Evolutionary conservation across 1,140 invertebrate genomes (phyloP).

Genomic region (silkworm (Bombyx mori)): DNA sequence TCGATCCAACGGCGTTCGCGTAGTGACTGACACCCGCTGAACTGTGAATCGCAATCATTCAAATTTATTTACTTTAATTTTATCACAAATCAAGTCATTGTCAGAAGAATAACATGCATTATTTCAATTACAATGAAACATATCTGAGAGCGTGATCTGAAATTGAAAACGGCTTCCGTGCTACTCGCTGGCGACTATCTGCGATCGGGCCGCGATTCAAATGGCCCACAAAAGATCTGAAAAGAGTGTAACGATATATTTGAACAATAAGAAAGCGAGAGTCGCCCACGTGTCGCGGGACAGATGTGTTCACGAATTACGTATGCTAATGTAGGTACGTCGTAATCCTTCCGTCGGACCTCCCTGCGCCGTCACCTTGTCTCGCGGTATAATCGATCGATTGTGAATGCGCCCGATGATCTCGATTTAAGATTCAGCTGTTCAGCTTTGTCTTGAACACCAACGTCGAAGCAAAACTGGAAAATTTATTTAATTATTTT

Average conservation of each 20-base stretch:
- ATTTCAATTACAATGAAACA: conserved; percentile 16
- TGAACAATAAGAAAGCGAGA: conserved; percentile 21
- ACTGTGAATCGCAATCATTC: not conserved
- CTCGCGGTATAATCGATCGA: conserved; percentile 46
- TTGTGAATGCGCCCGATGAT: conserved; percentile 30
- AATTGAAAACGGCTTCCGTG: conserved; percentile 3
- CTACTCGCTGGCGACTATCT: conserved; percentile 2
- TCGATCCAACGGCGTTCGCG: conserved; percentile 6
- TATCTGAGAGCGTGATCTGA: conserved; percentile 14
- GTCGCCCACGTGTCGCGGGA: conserved; percentile 32
- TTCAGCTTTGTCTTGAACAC: conserved; percentile 15
- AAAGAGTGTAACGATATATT: conserved; percentile 19
- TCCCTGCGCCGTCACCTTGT: conserved; percentile 31
- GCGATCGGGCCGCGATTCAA: conserved; percentile 9
- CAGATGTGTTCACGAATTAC: conserved; percentile 45
- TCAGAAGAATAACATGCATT: conserved; percentile 1
- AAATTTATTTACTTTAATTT: not conserved
- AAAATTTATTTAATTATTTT: no score
- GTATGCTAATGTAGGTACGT: conserved; percentile 34
- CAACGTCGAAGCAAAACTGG: no score
- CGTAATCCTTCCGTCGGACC: conserved; percentile 47
- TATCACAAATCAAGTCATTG: not conserved
- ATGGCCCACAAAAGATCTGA: conserved; percentile 6
- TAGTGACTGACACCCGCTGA: not conserved
- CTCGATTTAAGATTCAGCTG: conserved; percentile 6